Evolutionary conservation across 2,113 vertebrate genomes (phyloP).

Genomic region (Engystomops pustulosus): DNA sequence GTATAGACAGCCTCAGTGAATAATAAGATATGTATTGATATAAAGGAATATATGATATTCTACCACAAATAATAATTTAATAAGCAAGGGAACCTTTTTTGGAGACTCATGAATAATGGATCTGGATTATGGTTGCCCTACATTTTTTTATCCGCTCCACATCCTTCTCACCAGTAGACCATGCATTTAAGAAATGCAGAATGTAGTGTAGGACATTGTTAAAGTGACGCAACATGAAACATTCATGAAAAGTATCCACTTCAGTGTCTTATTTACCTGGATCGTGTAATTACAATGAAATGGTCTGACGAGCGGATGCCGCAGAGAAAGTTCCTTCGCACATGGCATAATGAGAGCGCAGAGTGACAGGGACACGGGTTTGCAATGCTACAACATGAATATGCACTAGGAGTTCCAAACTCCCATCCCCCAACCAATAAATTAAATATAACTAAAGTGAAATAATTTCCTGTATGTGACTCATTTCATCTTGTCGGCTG

Average conservation of each 20-base stretch:
- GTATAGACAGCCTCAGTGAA: too few species aligned
- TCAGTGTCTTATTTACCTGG: neutral
- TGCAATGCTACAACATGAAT: neutral
- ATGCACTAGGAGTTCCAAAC: neutral
- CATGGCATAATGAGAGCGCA: neutral
- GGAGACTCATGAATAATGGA: neutral
- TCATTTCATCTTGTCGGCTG: neutral
- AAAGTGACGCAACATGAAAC: slow-evolving; percentile 10
- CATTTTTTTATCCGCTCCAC: neutral
- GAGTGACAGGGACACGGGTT: neutral
- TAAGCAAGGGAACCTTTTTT: neutral
- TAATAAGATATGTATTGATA: too few species aligned
- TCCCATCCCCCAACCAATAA: neutral
- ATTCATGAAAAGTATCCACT: slow-evolving; percentile 1
- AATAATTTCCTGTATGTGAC: neutral
- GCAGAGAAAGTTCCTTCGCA: neutral
- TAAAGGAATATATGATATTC: neutral
- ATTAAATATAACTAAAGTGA: neutral
- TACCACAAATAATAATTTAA: neutral
- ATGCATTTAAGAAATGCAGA: neutral
- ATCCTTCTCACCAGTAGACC: too few species aligned
- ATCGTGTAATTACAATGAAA: neutral
- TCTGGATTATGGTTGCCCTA: neutral
- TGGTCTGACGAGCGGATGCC: neutral
- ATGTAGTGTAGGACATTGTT: neutral